These are phyloP conservation scores for Rhinoraja longicauda DNA, from an alignment of 2,797 vertebrate species.

Conservation along the genomic window DNA sequence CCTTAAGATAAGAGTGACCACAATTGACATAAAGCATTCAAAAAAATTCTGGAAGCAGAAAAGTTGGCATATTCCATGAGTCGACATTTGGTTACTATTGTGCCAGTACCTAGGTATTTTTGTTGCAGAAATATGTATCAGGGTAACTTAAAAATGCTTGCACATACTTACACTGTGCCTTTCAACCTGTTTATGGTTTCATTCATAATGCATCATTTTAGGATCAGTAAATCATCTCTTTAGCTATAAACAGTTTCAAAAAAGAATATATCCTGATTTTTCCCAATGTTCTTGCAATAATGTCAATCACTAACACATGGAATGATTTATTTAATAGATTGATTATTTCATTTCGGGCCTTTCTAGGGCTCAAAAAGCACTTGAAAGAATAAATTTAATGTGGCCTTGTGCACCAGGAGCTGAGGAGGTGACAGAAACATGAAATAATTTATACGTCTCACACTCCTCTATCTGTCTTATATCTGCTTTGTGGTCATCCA, in stretches of 20 bases:
- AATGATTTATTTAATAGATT: slow-evolving; percentile 68
- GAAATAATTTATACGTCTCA: slow-evolving; percentile 78
- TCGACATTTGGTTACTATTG: not conserved
- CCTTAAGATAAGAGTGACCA: slow-evolving; percentile 16
- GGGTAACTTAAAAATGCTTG: slow-evolving; percentile 9
- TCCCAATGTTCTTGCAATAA: slow-evolving; percentile 59
- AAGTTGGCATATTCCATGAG: not conserved
- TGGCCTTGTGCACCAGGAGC: slow-evolving; percentile 66
- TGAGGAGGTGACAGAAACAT: slow-evolving; percentile 68
- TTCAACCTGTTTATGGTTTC: slow-evolving; percentile 35
- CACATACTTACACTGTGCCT: not conserved
- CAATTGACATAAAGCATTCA: not conserved
- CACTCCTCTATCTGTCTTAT: slow-evolving; percentile 74
- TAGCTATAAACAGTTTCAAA: slow-evolving; percentile 48
- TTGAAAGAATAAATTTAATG: slow-evolving; percentile 78
- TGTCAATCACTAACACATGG: slow-evolving; percentile 61
- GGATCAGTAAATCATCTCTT: slow-evolving; percentile 38
- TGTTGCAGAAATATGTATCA: not conserved
- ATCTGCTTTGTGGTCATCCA: slow-evolving; percentile 62
- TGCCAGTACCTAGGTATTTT: not conserved
- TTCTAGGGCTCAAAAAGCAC: slow-evolving; percentile 70
- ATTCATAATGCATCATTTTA: slow-evolving; percentile 38
- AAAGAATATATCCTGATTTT: slow-evolving; percentile 59
- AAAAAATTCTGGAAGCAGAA: not conserved
- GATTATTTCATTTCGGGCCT: slow-evolving; percentile 68